Conservation (phyloP, 2,888 invertebrate species). For the Agriopis aurantiaria region DNA sequence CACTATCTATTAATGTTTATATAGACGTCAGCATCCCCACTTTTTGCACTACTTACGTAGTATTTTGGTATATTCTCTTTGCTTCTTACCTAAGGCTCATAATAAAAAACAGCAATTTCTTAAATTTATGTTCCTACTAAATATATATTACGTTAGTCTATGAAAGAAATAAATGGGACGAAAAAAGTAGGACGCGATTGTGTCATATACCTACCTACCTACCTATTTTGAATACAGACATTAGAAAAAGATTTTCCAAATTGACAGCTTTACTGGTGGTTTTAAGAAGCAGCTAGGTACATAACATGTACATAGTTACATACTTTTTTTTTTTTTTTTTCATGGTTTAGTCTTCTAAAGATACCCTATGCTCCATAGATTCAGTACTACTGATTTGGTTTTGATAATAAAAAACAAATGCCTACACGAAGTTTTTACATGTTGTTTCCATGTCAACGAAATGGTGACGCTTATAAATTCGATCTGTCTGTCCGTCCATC, state of each 20-base stretch:
- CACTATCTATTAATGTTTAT: neutral
- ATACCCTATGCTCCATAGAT: too few relatives aligned
- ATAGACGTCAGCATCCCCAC: conserved; percentile 12
- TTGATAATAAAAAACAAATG: conserved; percentile 2
- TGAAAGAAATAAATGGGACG: neutral
- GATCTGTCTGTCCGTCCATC: too few relatives aligned
- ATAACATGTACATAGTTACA: too few relatives aligned
- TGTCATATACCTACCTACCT: neutral
- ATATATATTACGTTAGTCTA: neutral
- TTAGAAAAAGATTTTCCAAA: neutral
- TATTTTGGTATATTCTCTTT: too few relatives aligned
- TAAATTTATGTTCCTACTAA: too few relatives aligned
- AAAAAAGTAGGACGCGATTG: neutral
- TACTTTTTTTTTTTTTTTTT: too few relatives aligned
- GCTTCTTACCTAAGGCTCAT: too few relatives aligned
- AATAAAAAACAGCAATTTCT: too few relatives aligned
- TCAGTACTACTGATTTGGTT: neutral
- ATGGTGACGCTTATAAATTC: too few relatives aligned
- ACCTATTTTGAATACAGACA: too few relatives aligned
- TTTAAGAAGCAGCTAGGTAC: too few relatives aligned
- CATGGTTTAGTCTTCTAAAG: too few relatives aligned
- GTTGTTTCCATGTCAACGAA: neutral
- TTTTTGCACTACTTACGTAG: neutral
- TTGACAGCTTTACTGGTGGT: conserved; percentile 32
- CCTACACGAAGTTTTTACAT: neutral